Conservation (phyloP, 2,113 vertebrate genomes). For the Setophaga petechia region DNA sequence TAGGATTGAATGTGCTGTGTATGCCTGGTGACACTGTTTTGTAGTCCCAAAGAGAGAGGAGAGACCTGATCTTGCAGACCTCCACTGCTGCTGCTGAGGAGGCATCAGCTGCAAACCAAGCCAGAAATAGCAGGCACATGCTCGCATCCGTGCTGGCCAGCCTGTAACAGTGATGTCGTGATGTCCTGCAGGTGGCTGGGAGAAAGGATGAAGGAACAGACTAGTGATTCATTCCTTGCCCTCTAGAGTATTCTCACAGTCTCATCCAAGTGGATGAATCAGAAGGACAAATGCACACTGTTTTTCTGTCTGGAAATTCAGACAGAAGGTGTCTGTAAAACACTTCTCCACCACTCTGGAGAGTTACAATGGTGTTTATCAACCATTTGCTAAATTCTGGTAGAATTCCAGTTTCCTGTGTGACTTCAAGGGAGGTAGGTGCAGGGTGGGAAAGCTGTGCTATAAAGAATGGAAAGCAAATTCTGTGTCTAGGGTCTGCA, state of each 20-base stretch:
- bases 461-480: neutral
- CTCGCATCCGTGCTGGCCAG: rapidly evolving
- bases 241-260: neutral
- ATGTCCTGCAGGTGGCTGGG: neutral
- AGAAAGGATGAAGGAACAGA: neutral
- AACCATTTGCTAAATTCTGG: neutral
- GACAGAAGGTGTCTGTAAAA: neutral
- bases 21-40: neutral
- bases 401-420: neutral
- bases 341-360: neutral
- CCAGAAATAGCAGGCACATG: rapidly evolving
- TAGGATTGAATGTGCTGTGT: neutral
- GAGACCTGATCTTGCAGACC: neutral
- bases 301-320: neutral
- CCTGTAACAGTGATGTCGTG: rapidly evolving
- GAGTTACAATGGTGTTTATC: neutral
- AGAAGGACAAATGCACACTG: neutral
- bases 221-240: neutral
- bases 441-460: neutral
- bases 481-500: too few relatives aligned
- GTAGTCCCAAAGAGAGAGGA: too few relatives aligned
- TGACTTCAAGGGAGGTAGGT: neutral
- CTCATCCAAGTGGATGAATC: neutral
- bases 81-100: neutral
- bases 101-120: neutral